Evolutionary conservation across 64 coral and sea anemone genomes (phyloP).

Genomic region (Dendronephthya gigantea): DNA sequence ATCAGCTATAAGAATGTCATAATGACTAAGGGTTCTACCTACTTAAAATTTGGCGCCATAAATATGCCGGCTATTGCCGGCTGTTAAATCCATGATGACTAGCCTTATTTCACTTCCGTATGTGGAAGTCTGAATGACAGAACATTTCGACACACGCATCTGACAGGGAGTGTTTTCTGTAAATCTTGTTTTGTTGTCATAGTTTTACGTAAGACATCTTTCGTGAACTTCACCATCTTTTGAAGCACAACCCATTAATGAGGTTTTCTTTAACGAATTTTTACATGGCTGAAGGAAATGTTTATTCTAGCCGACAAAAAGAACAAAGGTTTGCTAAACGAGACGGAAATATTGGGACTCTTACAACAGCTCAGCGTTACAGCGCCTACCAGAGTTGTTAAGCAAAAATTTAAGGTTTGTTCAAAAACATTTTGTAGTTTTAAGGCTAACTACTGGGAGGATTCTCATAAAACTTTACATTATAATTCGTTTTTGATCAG

Average conservation of each 20-base stretch:
- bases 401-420: constrained; percentile 91
- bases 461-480: neutral
- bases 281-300: constrained; percentile 83
- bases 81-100: no score
- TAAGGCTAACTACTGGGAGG: neutral
- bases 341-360: constrained; percentile 73
- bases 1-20: no score
- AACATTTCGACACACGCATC: no score
- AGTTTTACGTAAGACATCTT: neutral
- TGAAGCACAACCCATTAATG: neutral
- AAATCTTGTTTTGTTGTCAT: neutral
- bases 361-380: constrained; percentile 71
- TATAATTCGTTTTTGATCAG: no score
- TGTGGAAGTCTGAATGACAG: no score
- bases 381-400: constrained; percentile 64
- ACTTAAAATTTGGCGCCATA: no score
- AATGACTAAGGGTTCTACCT: no score
- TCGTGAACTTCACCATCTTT: no score
- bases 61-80: no score
- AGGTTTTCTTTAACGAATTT: constrained; percentile 31
- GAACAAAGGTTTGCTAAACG: constrained; percentile 71
- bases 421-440: neutral
- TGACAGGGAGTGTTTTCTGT: no score
- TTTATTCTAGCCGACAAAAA: constrained; percentile 85
- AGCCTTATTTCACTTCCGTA: no score